A percentile compares a stretch with the other conserved stretches of the same genome.
Evolutionary conservation across 92 coral and sea anemone species (phyloP).

Genomic region (Heliopora coerulea): DNA sequence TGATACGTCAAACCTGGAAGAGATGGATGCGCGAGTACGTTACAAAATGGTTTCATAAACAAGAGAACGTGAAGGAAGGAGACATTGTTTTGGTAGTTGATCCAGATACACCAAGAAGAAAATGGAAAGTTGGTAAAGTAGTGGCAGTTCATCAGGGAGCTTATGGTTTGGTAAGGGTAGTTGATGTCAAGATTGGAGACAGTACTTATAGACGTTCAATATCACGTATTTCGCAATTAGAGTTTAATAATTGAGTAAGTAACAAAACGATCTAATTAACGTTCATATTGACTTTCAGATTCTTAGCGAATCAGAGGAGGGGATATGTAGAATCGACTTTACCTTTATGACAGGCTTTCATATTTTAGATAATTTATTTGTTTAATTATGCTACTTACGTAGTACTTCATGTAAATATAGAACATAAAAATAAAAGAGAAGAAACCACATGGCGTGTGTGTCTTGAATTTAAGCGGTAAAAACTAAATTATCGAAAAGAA

Average conservation of each 20-base stretch:
- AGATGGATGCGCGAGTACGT: constrained; percentile 52
- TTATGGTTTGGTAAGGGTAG: constrained; percentile 22
- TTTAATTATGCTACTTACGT: too few species aligned
- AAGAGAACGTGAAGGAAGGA: constrained; percentile 7
- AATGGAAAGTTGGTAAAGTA: constrained; percentile 33
- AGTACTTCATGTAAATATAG: too few species aligned
- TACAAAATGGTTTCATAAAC: constrained; percentile 24
- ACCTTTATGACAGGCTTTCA: too few species aligned
- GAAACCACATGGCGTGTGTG: too few species aligned
- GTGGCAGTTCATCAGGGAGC: constrained; percentile 10
- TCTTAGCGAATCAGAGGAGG: constrained; percentile 34
- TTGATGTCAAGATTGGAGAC: constrained; percentile 29
- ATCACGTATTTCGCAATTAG: constrained; percentile 33
- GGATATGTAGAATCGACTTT: constrained; percentile 33
- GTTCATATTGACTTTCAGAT: constrained; percentile 3
- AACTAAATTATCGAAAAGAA: too few species aligned
- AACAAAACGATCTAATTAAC: neutral
- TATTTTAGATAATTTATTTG: too few species aligned
- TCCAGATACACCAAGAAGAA: constrained; percentile 15
- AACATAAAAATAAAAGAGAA: too few species aligned
- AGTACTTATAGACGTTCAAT: constrained; percentile 23
- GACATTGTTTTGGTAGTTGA: constrained; percentile 33
- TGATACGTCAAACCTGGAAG: constrained; percentile 41
- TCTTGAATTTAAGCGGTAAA: too few species aligned
- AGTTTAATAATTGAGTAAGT: constrained; percentile 1